phyloP scores from a whole-genome alignment of 30 jellyfish, hydroid and myxozoan genomes.

The Cassiopea andromeda region DNA sequence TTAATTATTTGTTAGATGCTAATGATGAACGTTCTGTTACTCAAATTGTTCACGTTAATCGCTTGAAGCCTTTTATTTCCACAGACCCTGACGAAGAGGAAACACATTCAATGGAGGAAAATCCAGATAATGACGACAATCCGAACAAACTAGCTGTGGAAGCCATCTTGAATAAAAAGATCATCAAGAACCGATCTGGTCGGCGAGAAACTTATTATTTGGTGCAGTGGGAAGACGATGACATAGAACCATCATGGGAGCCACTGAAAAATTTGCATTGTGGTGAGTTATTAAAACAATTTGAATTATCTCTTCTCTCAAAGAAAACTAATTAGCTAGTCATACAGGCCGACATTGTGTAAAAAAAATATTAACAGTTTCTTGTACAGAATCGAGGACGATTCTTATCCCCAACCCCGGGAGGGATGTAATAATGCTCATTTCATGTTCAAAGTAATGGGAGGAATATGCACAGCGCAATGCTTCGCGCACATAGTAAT shows the following conservation, averaged over 20 bases:
- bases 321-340: conserved; percentile 18
- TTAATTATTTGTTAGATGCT: conserved; percentile 36
- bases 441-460: too few relatives aligned
- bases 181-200: conserved; percentile 11
- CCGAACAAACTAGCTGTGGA: conserved; percentile 12
- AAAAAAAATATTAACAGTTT: too few relatives aligned
- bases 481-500: too few relatives aligned
- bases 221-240: conserved; percentile 49
- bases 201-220: conserved; percentile 34
- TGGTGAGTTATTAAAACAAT: conserved; percentile 39
- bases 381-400: conserved; percentile 28
- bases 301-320: conserved; percentile 17
- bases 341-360: not conserved
- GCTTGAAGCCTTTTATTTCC: conserved; percentile 27
- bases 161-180: not conserved
- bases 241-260: conserved; percentile 39
- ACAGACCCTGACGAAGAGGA: not conserved
- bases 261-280: conserved; percentile 14
- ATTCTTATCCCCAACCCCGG: conserved; percentile 47
- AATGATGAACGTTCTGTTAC: conserved; percentile 24
- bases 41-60: conserved; percentile 59
- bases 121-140: not conserved
- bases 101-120: not conserved
- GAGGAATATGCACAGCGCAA: too few relatives aligned
- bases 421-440: conserved; percentile 23